Conservation (phyloP, 2,888 invertebrate species). For the Anagyrus pseudococci region DNA sequence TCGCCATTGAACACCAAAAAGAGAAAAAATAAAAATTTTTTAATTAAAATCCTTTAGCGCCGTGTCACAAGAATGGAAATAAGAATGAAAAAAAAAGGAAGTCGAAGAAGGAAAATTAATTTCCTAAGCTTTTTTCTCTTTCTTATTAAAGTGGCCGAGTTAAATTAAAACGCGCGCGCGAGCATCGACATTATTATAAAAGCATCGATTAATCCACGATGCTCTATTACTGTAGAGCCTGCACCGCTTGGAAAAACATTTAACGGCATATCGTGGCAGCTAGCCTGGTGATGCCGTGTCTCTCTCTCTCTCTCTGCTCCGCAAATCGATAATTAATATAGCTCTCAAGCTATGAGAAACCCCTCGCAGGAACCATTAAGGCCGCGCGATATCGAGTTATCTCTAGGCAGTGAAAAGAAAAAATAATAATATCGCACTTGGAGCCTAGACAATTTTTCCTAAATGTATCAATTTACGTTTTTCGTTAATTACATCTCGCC, state of each 20-base stretch:
- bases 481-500: too few species aligned
- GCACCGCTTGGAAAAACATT: conserved; percentile 16
- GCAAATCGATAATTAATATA: neutral
- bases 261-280: conserved; percentile 16
- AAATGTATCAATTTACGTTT: too few species aligned
- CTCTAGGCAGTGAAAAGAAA: too few species aligned
- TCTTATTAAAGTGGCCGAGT: neutral
- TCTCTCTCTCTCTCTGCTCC: too few species aligned
- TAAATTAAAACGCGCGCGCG: neutral
- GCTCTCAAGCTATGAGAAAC: neutral
- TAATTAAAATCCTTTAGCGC: neutral
- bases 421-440: too few species aligned
- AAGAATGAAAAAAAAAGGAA: too few species aligned
- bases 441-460: too few species aligned
- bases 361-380: neutral
- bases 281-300: too few species aligned
- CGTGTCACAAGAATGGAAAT: too few species aligned
- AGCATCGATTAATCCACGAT: conserved; percentile 17
- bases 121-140: neutral
- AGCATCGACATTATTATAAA: conserved; percentile 6
- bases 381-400: neutral
- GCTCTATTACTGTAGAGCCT: conserved; percentile 6
- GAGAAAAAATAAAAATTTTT: neutral
- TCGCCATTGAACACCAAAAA: too few species aligned
- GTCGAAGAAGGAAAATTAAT: conserved; percentile 8